These are phyloP conservation scores for Coregonus sp. DNA, from an alignment of 2,797 vertebrate species.

Conservation along the genomic window DNA sequence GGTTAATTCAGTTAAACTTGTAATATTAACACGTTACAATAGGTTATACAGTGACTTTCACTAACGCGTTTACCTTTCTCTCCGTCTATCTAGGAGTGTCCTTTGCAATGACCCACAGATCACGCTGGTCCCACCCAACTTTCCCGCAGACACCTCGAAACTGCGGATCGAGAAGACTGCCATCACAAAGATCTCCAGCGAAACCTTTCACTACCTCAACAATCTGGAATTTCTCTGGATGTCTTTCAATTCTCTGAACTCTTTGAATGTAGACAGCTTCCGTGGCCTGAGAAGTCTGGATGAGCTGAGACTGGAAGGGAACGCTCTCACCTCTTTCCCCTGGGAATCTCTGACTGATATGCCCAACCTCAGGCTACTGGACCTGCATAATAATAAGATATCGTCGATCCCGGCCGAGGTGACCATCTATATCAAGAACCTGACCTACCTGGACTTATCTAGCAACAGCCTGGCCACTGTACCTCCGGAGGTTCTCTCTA, in stretches of 20 bases:
- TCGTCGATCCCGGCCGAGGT: constrained; percentile 79
- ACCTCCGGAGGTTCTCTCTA: constrained; percentile 81
- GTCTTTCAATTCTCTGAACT: constrained; percentile 90
- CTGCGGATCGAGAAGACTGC: constrained; percentile 91
- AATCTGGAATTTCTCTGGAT: constrained; percentile 93
- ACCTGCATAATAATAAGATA: constrained; percentile 92
- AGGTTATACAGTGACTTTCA: not conserved
- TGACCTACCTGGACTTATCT: constrained; percentile 95
- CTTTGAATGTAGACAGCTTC: constrained; percentile 80
- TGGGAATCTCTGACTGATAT: constrained; percentile 87
- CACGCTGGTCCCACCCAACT: constrained; percentile 82
- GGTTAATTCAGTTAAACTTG: not conserved
- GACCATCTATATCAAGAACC: constrained; percentile 80
- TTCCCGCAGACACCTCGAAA: constrained; percentile 86
- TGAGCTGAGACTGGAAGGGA: constrained; percentile 91
- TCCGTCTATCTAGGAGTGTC: constrained; percentile 78
- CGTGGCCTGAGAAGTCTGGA: constrained; percentile 82
- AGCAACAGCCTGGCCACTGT: constrained; percentile 87
- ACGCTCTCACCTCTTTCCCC: constrained; percentile 84
- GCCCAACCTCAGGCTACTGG: constrained; percentile 87
- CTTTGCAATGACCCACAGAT: constrained; percentile 92
- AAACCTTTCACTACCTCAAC: constrained; percentile 84
- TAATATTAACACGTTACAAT: not conserved
- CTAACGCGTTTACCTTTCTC: not conserved
- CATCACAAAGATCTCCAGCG: constrained; percentile 80